Evolutionary conservation across 2,888 invertebrate species (phyloP), one percentile per base, ranked within the genome.

Genomic region (Mesoligia furuncula): DNA sequence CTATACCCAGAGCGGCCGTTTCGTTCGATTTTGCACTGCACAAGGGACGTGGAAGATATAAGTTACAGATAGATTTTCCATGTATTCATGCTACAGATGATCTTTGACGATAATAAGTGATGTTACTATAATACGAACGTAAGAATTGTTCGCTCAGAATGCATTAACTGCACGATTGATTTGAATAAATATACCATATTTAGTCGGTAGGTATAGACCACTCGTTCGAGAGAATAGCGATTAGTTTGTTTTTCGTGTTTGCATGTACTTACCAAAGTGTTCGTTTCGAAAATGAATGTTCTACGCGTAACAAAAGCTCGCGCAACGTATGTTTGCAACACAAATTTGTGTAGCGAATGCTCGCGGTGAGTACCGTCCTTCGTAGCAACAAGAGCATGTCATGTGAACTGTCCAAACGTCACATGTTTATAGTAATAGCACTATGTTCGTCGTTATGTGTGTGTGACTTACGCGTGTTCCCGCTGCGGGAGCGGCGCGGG

Each of bases 21-120:
- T 95, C 95, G 77, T 84, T 90, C 24, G 91, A 87, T 79, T 91
- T 92, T 71, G 94, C 94, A 70, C 95, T 95, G 91, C 2, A 90
- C 17, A 45, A 42, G 4, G 6, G 24, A 57, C 8, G 8, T 36
- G 11, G 36, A n/a, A 57, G 39, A 69, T 36, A 69, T 39, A 39
- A 39, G 7, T 57, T 39, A n/a, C n/a, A 36, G 13, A 69, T 13
- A 57, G 8, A 39, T 39, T 39, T 17, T 36, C 7, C 17, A 54
- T 48, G 20, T 48, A 48, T 15, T 48, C 24, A 48, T 20, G 7
- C 3, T 57, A n/a, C 11, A 15, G 31, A 36, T 69, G 15, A 3
- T 68, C 6, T 6, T 17, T 36, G n/a, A 51, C 31, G 24, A 31
- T 15, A 31, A 11, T 54, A 69, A 17, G 7, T n/a, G 36, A 36